Evolutionary conservation across 2,797 vertebrate species (phyloP), one percentile per base, ranked within the genome.

Genomic region (Diplodus sargus): DNA sequence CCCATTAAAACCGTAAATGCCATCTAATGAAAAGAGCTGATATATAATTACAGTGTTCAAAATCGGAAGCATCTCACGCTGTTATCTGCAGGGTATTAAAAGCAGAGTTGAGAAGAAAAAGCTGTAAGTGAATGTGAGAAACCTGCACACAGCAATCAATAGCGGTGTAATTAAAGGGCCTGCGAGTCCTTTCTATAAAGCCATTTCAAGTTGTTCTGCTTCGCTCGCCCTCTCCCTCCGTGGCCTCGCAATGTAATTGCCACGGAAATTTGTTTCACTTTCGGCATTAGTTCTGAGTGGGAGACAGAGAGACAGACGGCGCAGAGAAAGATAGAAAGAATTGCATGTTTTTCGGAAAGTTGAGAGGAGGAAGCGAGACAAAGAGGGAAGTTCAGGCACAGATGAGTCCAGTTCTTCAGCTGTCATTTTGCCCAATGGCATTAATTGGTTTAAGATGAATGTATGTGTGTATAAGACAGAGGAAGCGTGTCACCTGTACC

Each of bases 81-180:
- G 18, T 67, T 76, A 73, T 81, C 70, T 84, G 57, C 63, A 70
- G 68, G 75, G 48, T 51, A 78, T 85, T 87, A 87, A 87, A 85
- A 79, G 88, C 51, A 85, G 85, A 81, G 58, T 76, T 79, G 74
- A 85, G 77, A 88, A 82, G 78, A 89, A 90, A 89, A 89, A 76
- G 78, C 71, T 83, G 86, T 84, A 76, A 87, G 79, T 85, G 89
- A 89, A 87, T 86, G 90, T 52, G 66, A 91, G 87, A 88, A 93
- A 90, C 90, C 75, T 82, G 81, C 69, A 56, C 85, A 79, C 79
- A 69, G 83, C 75, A 93, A 95, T 95, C 94, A 93, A 95, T 94
- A 94, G 74, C 42, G 63, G 82, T 90, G 87, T 95, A 95, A 94
- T 94, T 95, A 94, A 89, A 92, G 92, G 84, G 85, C 89, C 78